These are phyloP conservation scores for Phytoseiulus persimilis DNA, from an alignment of 2,888 invertebrate species.

Conservation along the genomic window DNA sequence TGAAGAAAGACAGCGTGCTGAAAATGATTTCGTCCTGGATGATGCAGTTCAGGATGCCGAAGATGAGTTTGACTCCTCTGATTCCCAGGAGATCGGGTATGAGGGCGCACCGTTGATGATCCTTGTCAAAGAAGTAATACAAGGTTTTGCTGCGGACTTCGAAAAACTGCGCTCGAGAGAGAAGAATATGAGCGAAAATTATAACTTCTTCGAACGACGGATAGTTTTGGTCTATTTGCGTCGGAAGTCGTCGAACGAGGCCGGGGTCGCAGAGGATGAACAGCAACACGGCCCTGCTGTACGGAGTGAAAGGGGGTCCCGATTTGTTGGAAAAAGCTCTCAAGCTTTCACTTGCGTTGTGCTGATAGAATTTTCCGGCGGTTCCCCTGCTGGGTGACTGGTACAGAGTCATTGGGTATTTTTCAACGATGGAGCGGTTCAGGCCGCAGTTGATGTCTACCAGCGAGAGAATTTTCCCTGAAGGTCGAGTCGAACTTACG, in stretches of 20 bases:
- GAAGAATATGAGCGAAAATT: not conserved
- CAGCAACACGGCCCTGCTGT: not conserved
- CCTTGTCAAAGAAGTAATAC: not conserved
- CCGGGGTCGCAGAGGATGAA: not conserved
- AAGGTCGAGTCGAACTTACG: not conserved
- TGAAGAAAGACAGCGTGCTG: not conserved
- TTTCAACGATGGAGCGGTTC: not conserved
- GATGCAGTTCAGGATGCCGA: not conserved
- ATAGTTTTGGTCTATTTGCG: not conserved
- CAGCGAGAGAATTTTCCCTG: not conserved
- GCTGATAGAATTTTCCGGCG: not conserved
- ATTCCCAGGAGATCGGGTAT: not conserved
- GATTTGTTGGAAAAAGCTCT: not conserved
- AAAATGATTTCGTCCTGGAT: not conserved
- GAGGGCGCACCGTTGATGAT: not conserved
- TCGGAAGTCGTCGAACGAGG: not conserved
- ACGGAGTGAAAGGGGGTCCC: not conserved
- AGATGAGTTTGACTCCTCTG: not conserved
- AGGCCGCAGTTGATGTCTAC: constrained; percentile 10
- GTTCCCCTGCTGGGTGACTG: not conserved
- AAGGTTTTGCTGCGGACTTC: not conserved
- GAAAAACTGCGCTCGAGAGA: constrained; percentile 12
- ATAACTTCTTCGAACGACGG: not conserved
- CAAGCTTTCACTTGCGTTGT: not conserved
- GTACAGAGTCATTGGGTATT: not conserved